These are phyloP conservation scores for Merodon equestris DNA, from an alignment of 2,888 invertebrate genomes.

Conservation along the genomic window DNA sequence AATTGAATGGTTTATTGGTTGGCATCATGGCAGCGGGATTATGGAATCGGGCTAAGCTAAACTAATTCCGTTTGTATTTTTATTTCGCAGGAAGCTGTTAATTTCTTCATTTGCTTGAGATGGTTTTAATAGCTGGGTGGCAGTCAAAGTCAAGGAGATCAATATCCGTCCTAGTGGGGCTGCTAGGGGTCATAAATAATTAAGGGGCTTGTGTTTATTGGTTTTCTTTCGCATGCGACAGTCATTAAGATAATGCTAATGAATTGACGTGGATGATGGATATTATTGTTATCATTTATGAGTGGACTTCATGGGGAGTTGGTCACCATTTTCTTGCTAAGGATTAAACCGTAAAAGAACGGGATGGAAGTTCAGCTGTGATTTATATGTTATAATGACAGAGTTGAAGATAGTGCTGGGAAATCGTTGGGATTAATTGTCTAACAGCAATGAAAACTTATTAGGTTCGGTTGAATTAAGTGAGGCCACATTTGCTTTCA, in stretches of 20 bases:
- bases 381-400: background rate
- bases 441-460: background rate
- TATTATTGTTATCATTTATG: slow-evolving; percentile 16
- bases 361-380: background rate
- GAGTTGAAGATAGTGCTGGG: background rate
- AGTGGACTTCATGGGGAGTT: background rate
- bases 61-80: slow-evolving; percentile 24
- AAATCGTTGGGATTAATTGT: background rate
- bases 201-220: slow-evolving; percentile 19
- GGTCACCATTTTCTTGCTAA: background rate
- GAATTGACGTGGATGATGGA: slow-evolving; percentile 15
- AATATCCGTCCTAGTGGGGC: too few species aligned
- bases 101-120: background rate
- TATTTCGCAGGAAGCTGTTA: slow-evolving; percentile 3
- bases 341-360: background rate
- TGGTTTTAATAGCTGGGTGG: background rate
- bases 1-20: slow-evolving; percentile 61
- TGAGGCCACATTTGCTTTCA: too few species aligned
- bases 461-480: too few species aligned
- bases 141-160: too few species aligned
- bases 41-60: background rate
- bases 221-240: slow-evolving; percentile 10
- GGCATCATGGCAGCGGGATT: slow-evolving; percentile 24
- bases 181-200: slow-evolving; percentile 15
- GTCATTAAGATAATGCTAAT: slow-evolving; percentile 24